Evolutionary conservation across 2,113 vertebrate species (phyloP), one percentile per base, ranked within the genome.

Genomic region (Cebus imitator): DNA sequence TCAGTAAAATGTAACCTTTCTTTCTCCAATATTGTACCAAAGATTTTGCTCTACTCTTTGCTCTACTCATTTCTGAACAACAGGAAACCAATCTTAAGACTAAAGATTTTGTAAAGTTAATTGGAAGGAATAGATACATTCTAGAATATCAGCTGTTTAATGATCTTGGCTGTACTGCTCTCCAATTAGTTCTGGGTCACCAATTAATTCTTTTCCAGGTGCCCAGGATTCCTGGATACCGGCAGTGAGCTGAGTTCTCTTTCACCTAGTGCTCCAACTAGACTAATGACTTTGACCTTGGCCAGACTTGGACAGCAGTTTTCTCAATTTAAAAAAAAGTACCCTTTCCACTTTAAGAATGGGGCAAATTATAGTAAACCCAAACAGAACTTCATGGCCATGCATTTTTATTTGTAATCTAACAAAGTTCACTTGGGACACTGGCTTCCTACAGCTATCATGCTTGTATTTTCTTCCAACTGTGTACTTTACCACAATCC

Each of bases 181-280:
- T 98, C 95, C 95, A 96, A 84, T 97, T 98, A 95, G 81, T 97
- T 21, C 83, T 97, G 89, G 97, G 98, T 97, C 85, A 98, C 97
- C 98, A 98, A 98, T 98, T 98, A 98, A 98, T 97, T 98, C 70
- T 82, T 94, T 98, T 96, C 96, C 96, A 96, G 97, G 86, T 98
- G 98, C 97, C 97, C 96, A 97, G 85, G 95, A 83, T 98, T 98
- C 98, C 95, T 94, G 81, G 87, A 95, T 93, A 68, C 96, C 97
- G 40, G 40, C 90, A 79, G 35, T 98, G 81, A 66, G 72, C 90
- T 96, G 90, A 96, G 66, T 83, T 97, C 87, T 50, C 95, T 98
- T 98, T 98, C 96, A 98, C 21, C 17, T 83, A 89, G 72, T 96
- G 94, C 97, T 96, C 89, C 91, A 95, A 80, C 93, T 96, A 48